Base-by-base conservation (phyloP, 2,797 vertebrate genomes). In the Myripristis murdjan region DNA sequence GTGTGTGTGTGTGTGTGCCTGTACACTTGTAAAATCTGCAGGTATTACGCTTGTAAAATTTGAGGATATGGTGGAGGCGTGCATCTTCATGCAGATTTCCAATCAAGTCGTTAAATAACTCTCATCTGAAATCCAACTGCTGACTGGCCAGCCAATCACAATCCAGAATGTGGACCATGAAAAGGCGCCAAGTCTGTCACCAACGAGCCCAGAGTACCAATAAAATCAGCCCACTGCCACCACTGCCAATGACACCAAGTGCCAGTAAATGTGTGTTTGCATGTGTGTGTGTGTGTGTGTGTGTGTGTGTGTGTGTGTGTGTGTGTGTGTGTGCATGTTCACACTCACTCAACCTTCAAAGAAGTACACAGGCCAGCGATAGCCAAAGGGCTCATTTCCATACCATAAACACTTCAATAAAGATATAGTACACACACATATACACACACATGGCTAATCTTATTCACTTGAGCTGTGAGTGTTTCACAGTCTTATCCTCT, bases 371-470 rank as follows among this genome's bases (percentile, higher is more conserved):
- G 66, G 39, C 64, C 12, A 15, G 60, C 73, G 72, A 74, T 70
- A 74, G 69, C 73, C 80, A 90, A 77, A 86, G 74, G 85, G 82
- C 83, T 88, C 58, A 87, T 88, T 87, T 89, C 78, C 85, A 80
- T 88, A 84, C 85, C 82, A 85, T 82, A 88, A 87, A 90, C 84
- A 87, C 82, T 86, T 80, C 26, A 83, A 62, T 72, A 46, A 71
- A 81, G 68, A 67, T 56, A 57, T n/a, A 10, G 12, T 9, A 47
- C n/a, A 60, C 15, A 39, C 39, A 46, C 59, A 44, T 58, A 73
- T 39, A 72, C 26, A 74, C 6, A 79, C 46, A 60, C 43, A 9
- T 59, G 83, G 77, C 86, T 85, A 84, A 88, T 86, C 23, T 62
- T 77, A 83, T 88, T 86, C 81, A 74, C 74, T 73, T 18, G 64